Evolutionary conservation across 2,797 vertebrate species (phyloP).

Genomic region (Labroides dimidiatus): DNA sequence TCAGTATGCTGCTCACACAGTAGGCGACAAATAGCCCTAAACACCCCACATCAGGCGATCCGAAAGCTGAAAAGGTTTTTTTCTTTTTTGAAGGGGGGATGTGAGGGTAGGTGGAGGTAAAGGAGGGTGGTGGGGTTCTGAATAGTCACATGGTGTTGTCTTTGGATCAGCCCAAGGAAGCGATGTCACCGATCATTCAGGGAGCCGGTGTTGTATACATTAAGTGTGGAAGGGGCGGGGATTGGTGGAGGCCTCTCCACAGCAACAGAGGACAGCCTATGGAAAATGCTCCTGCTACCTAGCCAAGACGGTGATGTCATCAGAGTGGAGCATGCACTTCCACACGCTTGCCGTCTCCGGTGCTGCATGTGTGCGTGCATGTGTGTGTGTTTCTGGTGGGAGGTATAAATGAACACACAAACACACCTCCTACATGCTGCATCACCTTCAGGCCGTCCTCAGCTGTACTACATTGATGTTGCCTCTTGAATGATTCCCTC

Average conservation of each 20-base stretch:
- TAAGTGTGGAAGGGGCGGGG: constrained; percentile 68
- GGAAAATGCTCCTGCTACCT: constrained; percentile 76
- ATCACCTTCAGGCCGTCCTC: constrained; percentile 78
- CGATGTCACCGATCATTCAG: constrained; percentile 80
- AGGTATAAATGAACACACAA: constrained; percentile 25
- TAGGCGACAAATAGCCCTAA: constrained; percentile 61
- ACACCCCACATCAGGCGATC: constrained; percentile 50
- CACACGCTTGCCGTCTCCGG: constrained; percentile 52
- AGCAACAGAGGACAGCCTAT: constrained; percentile 87
- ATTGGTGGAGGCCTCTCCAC: constrained; percentile 82
- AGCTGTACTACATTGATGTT: constrained; percentile 58
- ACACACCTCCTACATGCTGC: constrained; percentile 57
- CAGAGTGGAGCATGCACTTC: constrained; percentile 71
- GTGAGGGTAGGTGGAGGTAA: too few species aligned
- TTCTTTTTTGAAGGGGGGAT: not conserved
- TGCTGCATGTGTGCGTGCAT: constrained; percentile 6
- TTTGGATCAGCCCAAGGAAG: constrained; percentile 73
- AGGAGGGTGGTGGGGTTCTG: constrained; percentile 14
- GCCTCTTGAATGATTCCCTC: constrained; percentile 66
- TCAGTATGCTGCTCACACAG: constrained; percentile 59
- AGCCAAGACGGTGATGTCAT: constrained; percentile 82
- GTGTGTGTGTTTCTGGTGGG: constrained; percentile 21
- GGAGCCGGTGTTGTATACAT: constrained; percentile 79
- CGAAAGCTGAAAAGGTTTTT: constrained; percentile 31
- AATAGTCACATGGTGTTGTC: constrained; percentile 73